Evolutionary conservation across 2,888 invertebrate genomes (phyloP), one percentile per base, ranked within the genome.

Genomic region (Alitta virens): DNA sequence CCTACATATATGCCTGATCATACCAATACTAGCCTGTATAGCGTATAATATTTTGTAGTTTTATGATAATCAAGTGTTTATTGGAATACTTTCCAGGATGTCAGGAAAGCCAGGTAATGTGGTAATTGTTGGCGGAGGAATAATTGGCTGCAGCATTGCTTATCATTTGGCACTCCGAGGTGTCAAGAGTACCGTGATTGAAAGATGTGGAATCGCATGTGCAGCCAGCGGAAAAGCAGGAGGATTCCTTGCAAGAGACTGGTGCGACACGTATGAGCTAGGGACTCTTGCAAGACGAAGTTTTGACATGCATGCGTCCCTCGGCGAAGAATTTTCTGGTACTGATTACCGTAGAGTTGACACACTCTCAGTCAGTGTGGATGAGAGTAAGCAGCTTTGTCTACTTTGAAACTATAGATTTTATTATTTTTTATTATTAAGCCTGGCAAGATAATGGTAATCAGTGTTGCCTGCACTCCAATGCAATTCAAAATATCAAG

Each of bases 141-240:
- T 92, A 54, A 91, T 92, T 86, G 94, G 93, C 5, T 90, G 91
- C 14, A 90, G 93, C 2, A 91, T 93, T 18, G 93, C 92, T n/a
- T 94, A 93, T 80, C 91, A 93, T 78, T 83, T 94, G 49, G 89
- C 91, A 0, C 79, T 85, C 71, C 83, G 89, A 69, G 93, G 93
- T 56, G 90, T 91, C 88, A 16, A 25, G 3, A 52, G 55, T 52
- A 64, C 64, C 18, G 54, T 71, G 1, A 43, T 71, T 5, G 71
- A 71, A 56, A 27, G 68, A 42, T 53, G 55, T 49, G 54, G 38
- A 9, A 56, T 67, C 2, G 71, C 71, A n/a, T 71, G 70, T 62
- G 71, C 68, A 14, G 71, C 71, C 1, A 71, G 70, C 14, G 71
- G 71, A 2, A 66, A 65, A 33, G 66, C 66, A 2, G 68, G 68